phyloP scores from a whole-genome alignment of 2,888 invertebrate species.

The Drosophila antonietae region DNA sequence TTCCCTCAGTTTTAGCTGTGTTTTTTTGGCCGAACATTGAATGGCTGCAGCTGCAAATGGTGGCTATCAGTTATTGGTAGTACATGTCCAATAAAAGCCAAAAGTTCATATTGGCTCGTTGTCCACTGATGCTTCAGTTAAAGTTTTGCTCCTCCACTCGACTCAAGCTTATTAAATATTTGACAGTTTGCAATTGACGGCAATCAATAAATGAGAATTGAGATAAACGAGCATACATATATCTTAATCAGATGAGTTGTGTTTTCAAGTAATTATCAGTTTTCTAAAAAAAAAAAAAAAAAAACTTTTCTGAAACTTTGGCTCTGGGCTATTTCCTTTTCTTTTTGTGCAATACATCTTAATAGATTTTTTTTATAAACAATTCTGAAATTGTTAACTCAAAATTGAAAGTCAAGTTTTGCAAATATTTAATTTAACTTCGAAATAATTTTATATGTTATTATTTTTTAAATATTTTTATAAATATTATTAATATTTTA shows the following conservation, averaged over 20 bases:
- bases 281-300: background rate
- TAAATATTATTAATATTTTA: too few species aligned
- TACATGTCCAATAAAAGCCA: conserved; percentile 60
- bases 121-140: conserved; percentile 16
- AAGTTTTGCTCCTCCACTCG: conserved; percentile 7
- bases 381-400: too few species aligned
- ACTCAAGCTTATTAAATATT: conserved; percentile 24
- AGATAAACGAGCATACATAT: conserved; percentile 1
- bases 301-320: background rate
- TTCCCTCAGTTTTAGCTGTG: conserved; percentile 18
- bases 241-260: background rate
- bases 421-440: background rate
- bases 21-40: conserved; percentile 38
- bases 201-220: conserved; percentile 22
- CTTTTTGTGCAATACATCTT: background rate
- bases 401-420: background rate
- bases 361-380: background rate
- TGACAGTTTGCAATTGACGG: conserved; percentile 22
- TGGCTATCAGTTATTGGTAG: conserved; percentile 64
- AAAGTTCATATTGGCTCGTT: conserved; percentile 37
- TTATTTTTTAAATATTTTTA: too few species aligned
- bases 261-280: background rate
- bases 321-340: background rate
- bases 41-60: conserved; percentile 65
- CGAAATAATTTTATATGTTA: too few species aligned